Conservation (phyloP, 1,140 invertebrate species). For the Zaprionus tsacasi region DNA sequence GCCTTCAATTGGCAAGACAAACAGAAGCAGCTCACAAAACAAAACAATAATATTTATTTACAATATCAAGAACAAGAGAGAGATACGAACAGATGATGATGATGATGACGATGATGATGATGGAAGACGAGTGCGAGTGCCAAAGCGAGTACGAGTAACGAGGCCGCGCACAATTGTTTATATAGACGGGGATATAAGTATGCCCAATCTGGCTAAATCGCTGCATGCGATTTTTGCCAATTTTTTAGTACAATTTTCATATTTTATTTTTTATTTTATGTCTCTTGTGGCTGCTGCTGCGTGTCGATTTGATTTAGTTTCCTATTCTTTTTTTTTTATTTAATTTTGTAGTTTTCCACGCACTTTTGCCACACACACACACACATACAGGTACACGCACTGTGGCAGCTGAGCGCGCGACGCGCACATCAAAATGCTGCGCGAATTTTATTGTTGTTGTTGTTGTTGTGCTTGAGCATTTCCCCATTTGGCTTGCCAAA, state of each 20-base stretch:
- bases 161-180: neutral
- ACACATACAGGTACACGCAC: constrained; percentile 12
- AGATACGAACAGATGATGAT: neutral
- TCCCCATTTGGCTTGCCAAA: constrained; percentile 42
- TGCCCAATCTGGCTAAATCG: neutral
- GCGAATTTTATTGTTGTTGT: constrained; percentile 30
- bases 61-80: neutral
- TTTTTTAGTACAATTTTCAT: constrained; percentile 6
- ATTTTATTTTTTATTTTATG: constrained; percentile 15
- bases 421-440: constrained; percentile 54
- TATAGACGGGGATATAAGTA: neutral
- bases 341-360: constrained; percentile 35
- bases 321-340: constrained; percentile 19
- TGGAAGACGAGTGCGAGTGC: neutral
- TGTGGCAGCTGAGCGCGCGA: constrained; percentile 42
- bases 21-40: neutral
- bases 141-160: too few species aligned
- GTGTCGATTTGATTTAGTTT: constrained; percentile 57
- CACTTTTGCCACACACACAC: constrained; percentile 35
- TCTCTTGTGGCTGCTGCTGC: constrained; percentile 31
- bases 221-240: neutral
- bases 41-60: constrained; percentile 11
- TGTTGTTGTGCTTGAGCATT: constrained; percentile 21
- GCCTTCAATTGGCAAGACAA: neutral
- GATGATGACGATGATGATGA: neutral